A percentile compares a stretch with the other conserved stretches of the same genome.
phyloP scores from a whole-genome alignment of 1,140 invertebrate genomes.

The Carcinoscorpius rotundicauda region DNA sequence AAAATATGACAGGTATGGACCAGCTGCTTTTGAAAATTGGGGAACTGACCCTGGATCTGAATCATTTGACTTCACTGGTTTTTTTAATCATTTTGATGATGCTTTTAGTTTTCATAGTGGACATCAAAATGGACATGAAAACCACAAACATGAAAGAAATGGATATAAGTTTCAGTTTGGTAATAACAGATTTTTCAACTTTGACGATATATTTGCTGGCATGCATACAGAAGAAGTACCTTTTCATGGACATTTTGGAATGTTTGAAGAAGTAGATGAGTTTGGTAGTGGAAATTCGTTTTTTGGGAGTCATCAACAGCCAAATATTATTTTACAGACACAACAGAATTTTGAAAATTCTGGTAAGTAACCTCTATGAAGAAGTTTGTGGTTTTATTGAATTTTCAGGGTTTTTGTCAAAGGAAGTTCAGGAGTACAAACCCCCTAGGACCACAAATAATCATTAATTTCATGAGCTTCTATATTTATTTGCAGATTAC shows the following conservation, averaged over 20 bases:
- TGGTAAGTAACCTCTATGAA: too few species aligned
- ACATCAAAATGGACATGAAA: too few species aligned
- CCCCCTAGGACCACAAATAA: too few species aligned
- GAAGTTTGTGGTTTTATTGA: too few species aligned
- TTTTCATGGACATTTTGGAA: neutral
- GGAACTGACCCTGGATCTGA: constrained; percentile 7
- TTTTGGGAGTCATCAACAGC: constrained; percentile 6
- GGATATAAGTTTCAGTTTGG: constrained; percentile 5
- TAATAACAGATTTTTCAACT: constrained; percentile 7
- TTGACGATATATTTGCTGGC: constrained; percentile 19
- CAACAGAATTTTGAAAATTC: too few species aligned
- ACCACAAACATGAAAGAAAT: neutral
- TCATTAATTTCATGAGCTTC: too few species aligned
- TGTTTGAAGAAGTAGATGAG: constrained; percentile 1
- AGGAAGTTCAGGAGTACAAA: too few species aligned
- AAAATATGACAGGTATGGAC: too few species aligned
- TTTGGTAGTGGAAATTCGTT: constrained; percentile 17
- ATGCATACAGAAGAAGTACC: neutral
- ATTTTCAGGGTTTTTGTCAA: too few species aligned
- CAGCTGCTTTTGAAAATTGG: neutral
- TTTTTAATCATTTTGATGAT: constrained; percentile 27
- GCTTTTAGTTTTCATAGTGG: constrained; percentile 13
- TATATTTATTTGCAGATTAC: too few species aligned
- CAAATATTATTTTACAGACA: too few species aligned
- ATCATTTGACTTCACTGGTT: constrained; percentile 27